Conservation (phyloP, 2,888 invertebrate species). For the Andrena trimmerana region DNA sequence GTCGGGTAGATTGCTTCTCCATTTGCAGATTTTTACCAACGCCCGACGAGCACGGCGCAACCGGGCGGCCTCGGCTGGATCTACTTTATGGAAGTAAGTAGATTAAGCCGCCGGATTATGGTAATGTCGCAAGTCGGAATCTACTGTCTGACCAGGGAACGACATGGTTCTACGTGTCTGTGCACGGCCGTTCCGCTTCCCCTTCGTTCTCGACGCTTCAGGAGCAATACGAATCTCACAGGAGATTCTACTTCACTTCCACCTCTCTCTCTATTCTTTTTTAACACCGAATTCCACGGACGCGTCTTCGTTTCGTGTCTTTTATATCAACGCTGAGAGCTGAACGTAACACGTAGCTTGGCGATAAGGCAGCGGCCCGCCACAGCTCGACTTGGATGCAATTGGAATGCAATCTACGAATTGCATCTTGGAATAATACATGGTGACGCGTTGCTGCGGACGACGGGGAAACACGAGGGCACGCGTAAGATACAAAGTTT, state of each 20-base stretch:
- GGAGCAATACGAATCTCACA: too few relatives aligned
- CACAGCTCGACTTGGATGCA: background rate
- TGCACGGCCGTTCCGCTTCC: slow-evolving; percentile 3
- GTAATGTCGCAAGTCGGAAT: slow-evolving; percentile 35
- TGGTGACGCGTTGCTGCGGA: slow-evolving; percentile 30
- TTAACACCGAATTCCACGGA: too few relatives aligned
- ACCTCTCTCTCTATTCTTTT: too few relatives aligned
- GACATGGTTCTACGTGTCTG: slow-evolving; percentile 27
- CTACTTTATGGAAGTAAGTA: slow-evolving; percentile 42
- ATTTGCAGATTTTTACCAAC: slow-evolving; percentile 20
- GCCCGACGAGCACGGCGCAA: background rate
- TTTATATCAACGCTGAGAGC: too few relatives aligned
- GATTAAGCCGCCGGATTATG: slow-evolving; percentile 46
- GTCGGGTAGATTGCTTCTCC: slow-evolving; percentile 12
- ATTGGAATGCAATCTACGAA: slow-evolving; percentile 42
- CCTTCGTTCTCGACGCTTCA: too few relatives aligned
- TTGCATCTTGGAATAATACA: slow-evolving; percentile 39
- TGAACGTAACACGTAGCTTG: too few relatives aligned
- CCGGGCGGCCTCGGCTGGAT: slow-evolving; percentile 25
- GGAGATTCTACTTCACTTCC: too few relatives aligned
- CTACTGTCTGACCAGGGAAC: slow-evolving; percentile 35
- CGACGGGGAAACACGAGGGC: slow-evolving; percentile 23
- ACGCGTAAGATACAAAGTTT: slow-evolving; percentile 66
- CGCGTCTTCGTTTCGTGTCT: too few relatives aligned
- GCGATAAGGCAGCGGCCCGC: too few relatives aligned